Conservation (phyloP, 2,113 vertebrate species). For the Rynchops niger region DNA sequence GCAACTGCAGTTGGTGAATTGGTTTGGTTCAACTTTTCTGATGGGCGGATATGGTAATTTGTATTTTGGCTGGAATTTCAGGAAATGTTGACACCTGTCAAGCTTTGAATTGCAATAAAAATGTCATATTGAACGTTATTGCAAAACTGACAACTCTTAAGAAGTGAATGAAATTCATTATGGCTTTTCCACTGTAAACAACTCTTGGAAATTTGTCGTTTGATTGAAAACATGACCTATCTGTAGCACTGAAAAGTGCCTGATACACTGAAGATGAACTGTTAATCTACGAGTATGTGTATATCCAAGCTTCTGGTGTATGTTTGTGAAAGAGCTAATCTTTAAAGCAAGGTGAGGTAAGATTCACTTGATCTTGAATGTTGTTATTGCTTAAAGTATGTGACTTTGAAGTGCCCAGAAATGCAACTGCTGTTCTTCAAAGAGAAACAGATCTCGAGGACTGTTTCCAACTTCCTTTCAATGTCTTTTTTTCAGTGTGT, state of each 20-base stretch:
- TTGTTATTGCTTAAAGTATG: constrained; percentile 45
- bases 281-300: background rate
- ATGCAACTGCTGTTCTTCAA: constrained; percentile 59
- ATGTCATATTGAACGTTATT: constrained; percentile 11
- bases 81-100: constrained; percentile 62
- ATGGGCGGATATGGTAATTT: constrained; percentile 14
- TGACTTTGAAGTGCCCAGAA: constrained; percentile 68
- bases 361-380: constrained; percentile 43
- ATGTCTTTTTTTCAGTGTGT: constrained; percentile 29
- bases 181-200: constrained; percentile 35
- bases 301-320: background rate
- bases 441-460: constrained; percentile 36
- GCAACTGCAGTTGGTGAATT: background rate
- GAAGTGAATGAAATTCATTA: constrained; percentile 43
- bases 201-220: constrained; percentile 19
- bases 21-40: constrained; percentile 30
- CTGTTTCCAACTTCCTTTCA: constrained; percentile 62
- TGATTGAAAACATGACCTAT: constrained; percentile 24
- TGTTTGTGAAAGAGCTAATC: constrained; percentile 41
- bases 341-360: constrained; percentile 61
- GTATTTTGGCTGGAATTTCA: constrained; percentile 33
- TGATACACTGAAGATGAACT: constrained; percentile 1
- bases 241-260: background rate
- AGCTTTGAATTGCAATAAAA: constrained; percentile 50
- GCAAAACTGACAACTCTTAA: constrained; percentile 30